phyloP scores from a whole-genome alignment of 2,888 invertebrate genomes.

The Boloria euphrosyne region DNA sequence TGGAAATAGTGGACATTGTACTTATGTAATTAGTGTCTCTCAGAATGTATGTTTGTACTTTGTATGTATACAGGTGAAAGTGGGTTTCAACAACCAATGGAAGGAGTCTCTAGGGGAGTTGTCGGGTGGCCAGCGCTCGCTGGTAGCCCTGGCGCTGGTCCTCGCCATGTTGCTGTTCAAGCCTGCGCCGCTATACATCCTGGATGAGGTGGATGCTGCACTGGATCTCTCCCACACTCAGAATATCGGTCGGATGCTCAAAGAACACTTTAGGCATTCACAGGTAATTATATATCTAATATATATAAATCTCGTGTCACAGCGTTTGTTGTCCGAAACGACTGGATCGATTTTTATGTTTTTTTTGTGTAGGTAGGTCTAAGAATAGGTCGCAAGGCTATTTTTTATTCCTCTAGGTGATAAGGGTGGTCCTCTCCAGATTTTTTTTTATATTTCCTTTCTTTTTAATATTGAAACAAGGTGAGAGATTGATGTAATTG shows the following conservation, averaged over 20 bases:
- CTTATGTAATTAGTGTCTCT: background rate
- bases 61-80: slow-evolving; percentile 65
- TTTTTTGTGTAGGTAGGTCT: no score
- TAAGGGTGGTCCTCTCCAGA: no score
- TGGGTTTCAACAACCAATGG: slow-evolving; percentile 96
- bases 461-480: no score
- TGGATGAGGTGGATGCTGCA: slow-evolving; percentile 99
- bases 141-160: slow-evolving; percentile 97
- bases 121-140: slow-evolving; percentile 97
- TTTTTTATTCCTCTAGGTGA: no score
- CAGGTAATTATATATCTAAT: no score
- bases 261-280: slow-evolving; percentile 92
- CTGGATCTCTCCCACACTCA: slow-evolving; percentile 98
- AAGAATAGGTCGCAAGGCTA: no score
- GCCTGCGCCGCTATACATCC: slow-evolving; percentile 98
- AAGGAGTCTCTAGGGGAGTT: slow-evolving; percentile 97
- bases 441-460: no score
- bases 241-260: slow-evolving; percentile 98
- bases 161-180: slow-evolving; percentile 98
- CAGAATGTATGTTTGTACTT: no score
- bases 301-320: no score
- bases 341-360: no score
- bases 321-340: no score
- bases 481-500: no score
- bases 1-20: background rate